These are phyloP conservation scores for Kryptolebias ocellatus DNA, from an alignment of 2,797 vertebrate genomes.

Conservation along the genomic window DNA sequence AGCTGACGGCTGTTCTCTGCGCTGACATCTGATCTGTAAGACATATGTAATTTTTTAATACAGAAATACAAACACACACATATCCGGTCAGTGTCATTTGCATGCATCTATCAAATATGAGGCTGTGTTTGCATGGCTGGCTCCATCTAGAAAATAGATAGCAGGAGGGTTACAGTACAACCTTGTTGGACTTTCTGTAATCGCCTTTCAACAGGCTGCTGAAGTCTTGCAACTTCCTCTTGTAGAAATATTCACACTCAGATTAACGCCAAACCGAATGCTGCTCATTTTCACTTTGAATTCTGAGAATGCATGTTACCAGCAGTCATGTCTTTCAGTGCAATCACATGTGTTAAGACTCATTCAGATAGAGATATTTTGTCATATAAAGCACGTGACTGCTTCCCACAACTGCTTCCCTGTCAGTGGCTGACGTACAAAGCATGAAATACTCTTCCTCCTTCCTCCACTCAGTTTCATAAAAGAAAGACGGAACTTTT, in stretches of 20 bases:
- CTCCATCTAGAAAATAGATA: conserved; percentile 1
- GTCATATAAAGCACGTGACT: neutral
- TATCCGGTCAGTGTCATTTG: conserved; percentile 19
- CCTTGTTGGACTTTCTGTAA: conserved; percentile 20
- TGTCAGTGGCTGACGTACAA: conserved; percentile 4
- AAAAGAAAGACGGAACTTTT: neutral
- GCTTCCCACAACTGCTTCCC: conserved; percentile 2
- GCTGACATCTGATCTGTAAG: conserved; percentile 63
- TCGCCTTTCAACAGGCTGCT: conserved; percentile 21
- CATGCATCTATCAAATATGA: conserved; percentile 22
- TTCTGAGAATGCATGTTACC: conserved; percentile 10
- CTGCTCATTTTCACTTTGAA: neutral
- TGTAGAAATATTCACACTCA: conserved; percentile 9
- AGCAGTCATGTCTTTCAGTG: neutral
- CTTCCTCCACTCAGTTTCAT: conserved; percentile 19
- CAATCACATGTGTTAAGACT: too few species aligned
- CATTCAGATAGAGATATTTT: neutral
- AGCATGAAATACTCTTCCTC: conserved; percentile 12
- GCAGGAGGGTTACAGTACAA: neutral
- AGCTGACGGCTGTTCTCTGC: conserved; percentile 51
- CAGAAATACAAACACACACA: conserved; percentile 18
- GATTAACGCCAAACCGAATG: neutral
- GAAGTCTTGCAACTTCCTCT: conserved; percentile 42
- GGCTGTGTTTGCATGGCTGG: conserved; percentile 35
- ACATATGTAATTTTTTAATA: conserved; percentile 19